Evolutionary conservation across 2,797 vertebrate genomes (phyloP), one percentile per base, ranked within the genome.

Genomic region (Pachyuromys duprasi): DNA sequence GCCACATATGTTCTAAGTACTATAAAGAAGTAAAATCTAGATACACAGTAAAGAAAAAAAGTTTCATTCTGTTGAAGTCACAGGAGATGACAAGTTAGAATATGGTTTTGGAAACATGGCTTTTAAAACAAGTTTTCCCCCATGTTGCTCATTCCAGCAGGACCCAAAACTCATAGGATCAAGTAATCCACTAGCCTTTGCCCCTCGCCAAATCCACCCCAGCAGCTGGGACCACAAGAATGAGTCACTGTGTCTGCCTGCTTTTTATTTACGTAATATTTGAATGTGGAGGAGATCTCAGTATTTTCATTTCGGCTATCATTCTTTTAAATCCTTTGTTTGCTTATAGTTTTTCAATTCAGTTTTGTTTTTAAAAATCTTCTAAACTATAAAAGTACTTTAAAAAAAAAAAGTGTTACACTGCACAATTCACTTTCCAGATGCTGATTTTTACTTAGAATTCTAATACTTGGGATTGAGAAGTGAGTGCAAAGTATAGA

Each of bases 61-160:
- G 55, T 65, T 88, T 94, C 57, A 65, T 82, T 90, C 91, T 90
- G 22, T 70, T 94, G 55, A 90, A 91, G 11, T 96, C 49, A 82
- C n/a, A 89, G 22, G 93, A 62, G 26, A 55, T 76, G 78, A 49
- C 81, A 95, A 79, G 91, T 60, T 93, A 76, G 22, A 78, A 65
- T 22, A 45, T 36, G 62, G 26, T 78, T 83, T 79, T 81, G 39
- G 70, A 90, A 31, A 18, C 28, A 0, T 55, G 13, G 24, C 17
- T 91, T 67, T 39, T 86, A 60, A 53, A 65, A 49, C 26, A 45
- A 24, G 8, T 2, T 90, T 26, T 49, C 20, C 28, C 28, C 12
- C 3, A 18, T 33, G 18, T 79, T 86, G 26, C 26, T 22, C 62
- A 62, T 74, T 20, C 4, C 28, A 69, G 36, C 1, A 8, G 36